Conservation (phyloP, 1,140 invertebrate species). For the Himalopsyche phryganea region DNA sequence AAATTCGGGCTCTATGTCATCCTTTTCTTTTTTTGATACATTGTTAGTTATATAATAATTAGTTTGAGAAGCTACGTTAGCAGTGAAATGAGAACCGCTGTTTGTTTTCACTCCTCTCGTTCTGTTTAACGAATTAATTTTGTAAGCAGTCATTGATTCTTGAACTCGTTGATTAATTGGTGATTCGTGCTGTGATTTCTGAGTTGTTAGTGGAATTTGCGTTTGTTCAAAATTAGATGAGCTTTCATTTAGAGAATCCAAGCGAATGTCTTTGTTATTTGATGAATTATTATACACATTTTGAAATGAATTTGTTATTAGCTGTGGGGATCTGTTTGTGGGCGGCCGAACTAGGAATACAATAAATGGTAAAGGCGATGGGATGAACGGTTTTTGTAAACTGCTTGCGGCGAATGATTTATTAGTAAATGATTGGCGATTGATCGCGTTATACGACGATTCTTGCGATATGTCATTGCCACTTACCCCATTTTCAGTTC, state of each 20-base stretch:
- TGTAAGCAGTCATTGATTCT: no score
- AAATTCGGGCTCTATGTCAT: background rate
- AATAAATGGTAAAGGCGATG: constrained; percentile 12
- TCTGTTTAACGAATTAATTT: background rate
- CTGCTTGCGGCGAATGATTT: constrained; percentile 3
- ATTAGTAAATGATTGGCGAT: constrained; percentile 4
- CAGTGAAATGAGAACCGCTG: constrained; percentile 10
- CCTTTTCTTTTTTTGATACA: constrained; percentile 1
- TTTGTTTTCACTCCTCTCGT: background rate
- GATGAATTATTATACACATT: no score
- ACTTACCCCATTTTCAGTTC: constrained; percentile 25
- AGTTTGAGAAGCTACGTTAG: constrained; percentile 21
- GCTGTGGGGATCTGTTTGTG: background rate
- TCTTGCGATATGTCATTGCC: constrained; percentile 16
- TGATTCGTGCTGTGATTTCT: background rate
- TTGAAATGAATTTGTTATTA: no score
- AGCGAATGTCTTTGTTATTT: no score
- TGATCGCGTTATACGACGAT: background rate
- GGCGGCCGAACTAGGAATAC: constrained; percentile 27
- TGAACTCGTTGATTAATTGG: no score
- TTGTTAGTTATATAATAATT: constrained; percentile 23
- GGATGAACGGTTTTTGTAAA: constrained; percentile 6
- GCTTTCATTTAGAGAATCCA: no score
- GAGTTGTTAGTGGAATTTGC: background rate
- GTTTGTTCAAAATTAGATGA: constrained; percentile 1